phyloP scores from a whole-genome alignment of 2,797 vertebrate species.

The Gorsachius magnificus region DNA sequence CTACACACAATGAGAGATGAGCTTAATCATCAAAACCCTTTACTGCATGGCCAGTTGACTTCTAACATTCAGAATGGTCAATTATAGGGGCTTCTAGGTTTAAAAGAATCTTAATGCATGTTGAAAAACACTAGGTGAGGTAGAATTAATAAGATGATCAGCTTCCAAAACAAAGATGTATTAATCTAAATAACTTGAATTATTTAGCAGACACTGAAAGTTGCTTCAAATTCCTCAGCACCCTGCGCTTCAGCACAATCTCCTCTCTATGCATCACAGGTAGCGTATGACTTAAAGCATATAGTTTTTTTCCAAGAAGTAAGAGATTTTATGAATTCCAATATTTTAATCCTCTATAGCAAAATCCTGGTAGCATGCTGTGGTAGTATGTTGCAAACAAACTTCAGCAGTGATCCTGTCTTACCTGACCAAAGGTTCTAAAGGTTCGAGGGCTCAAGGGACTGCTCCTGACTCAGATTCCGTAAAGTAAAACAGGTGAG shows the following conservation, averaged over 20 bases:
- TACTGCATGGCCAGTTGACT: not conserved
- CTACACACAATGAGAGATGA: not conserved
- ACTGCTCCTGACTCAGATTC: not conserved
- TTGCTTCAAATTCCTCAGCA: not conserved
- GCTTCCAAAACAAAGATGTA: not conserved
- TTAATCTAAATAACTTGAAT: not conserved
- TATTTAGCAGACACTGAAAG: not conserved
- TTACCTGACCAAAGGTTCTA: not conserved
- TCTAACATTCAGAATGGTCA: not conserved
- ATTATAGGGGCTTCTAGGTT: not conserved
- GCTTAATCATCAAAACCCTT: not conserved
- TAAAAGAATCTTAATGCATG: not conserved
- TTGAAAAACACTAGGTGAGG: not conserved
- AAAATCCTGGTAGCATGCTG: not conserved
- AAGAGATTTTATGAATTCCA: not conserved
- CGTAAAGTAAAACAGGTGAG: not conserved
- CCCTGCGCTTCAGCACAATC: not conserved
- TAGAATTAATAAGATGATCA: not conserved
- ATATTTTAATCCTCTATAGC: not conserved
- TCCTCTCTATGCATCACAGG: not conserved
- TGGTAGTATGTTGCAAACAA: not conserved
- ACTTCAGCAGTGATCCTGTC: not conserved
- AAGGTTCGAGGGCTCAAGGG: not conserved
- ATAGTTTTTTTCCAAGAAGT: not conserved
- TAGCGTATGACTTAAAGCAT: not conserved